Conservation (phyloP, 2,113 vertebrate genomes). For the Corythornis vintsioides region DNA sequence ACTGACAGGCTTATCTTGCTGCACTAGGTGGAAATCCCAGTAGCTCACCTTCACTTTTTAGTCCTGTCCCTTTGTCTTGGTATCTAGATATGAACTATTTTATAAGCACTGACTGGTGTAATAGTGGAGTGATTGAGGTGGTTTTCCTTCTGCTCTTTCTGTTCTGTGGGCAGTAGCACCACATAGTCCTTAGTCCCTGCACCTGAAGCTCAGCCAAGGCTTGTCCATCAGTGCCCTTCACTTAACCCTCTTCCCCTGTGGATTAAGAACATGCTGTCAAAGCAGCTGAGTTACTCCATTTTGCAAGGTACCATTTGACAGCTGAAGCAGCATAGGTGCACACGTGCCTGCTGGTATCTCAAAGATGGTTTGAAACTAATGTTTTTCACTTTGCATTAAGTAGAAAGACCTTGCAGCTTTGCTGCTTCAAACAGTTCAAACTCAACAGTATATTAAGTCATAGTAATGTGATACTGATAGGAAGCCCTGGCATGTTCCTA, state of each 20-base stretch:
- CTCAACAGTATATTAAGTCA: not conserved
- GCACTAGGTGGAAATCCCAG: not conserved
- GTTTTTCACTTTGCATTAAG: not conserved
- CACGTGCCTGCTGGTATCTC: not conserved
- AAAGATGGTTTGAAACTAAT: not conserved
- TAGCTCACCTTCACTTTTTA: not conserved
- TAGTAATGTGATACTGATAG: not conserved
- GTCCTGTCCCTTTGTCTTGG: not conserved
- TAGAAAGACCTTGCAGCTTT: not conserved
- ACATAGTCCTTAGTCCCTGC: not conserved
- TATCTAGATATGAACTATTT: not conserved
- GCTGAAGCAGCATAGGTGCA: not conserved
- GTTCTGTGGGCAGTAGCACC: not conserved
- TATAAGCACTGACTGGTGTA: accelerated
- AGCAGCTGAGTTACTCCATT: not conserved
- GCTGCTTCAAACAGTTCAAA: not conserved
- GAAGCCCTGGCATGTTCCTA: not conserved
- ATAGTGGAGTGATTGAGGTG: not conserved
- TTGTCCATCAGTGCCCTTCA: not conserved
- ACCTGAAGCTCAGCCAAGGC: not conserved
- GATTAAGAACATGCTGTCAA: not conserved
- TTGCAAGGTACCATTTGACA: not conserved
- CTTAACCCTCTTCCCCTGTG: not conserved
- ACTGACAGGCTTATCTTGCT: not conserved
- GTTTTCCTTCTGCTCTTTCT: not conserved